Percentiles rank a stretch among this genome's conserved stretches.
Conservation (phyloP, 2,888 invertebrate genomes). For the Nemoura dubitans region DNA sequence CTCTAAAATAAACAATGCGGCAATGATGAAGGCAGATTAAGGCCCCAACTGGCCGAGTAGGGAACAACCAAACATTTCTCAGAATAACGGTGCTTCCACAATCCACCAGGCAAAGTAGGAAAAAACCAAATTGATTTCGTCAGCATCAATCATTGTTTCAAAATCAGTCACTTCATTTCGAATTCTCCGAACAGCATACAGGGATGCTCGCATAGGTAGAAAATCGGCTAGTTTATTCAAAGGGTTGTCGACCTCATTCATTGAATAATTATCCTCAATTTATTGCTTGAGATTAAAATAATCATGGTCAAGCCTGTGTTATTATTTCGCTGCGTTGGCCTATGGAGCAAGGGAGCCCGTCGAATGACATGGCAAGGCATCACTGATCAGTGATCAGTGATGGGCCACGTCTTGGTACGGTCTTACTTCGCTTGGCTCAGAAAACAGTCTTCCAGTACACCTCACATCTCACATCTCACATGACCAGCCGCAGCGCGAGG, state of each 20-base stretch:
- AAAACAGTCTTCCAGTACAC: background rate
- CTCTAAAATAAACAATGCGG: background rate
- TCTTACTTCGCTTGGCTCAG: background rate
- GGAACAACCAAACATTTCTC: background rate
- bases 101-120: background rate
- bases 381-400: no score
- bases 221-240: background rate
- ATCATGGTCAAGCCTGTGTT: slow-evolving; percentile 14
- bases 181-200: background rate
- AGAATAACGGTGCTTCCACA: background rate
- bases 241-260: slow-evolving; percentile 31
- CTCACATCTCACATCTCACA: background rate
- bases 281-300: slow-evolving; percentile 29
- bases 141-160: background rate
- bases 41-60: background rate
- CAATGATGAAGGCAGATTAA: background rate
- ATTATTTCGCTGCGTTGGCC: no score
- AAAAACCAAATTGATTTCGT: background rate
- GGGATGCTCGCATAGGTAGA: background rate
- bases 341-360: background rate
- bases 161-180: background rate
- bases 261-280: slow-evolving; percentile 25
- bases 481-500: background rate
- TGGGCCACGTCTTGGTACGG: background rate
- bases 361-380: background rate